Evolutionary conservation across 2,888 invertebrate species (phyloP), one percentile per base, ranked within the genome.

Genomic region (Teleogryllus oceanicus): DNA sequence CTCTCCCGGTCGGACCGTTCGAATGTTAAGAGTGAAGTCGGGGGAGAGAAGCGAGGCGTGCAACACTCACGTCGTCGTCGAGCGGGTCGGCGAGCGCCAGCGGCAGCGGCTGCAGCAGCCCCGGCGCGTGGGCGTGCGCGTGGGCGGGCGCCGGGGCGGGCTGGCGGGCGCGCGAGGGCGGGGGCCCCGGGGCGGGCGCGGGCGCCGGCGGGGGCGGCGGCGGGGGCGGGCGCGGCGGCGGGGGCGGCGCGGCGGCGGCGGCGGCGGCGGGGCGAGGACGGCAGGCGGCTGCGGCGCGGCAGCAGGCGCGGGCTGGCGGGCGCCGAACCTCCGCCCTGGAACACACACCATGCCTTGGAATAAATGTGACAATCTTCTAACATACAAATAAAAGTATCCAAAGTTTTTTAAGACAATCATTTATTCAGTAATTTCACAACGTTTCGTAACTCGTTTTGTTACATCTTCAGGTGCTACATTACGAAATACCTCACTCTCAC

Each of bases 231-330:
- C 85, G 88, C 89, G 85, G 1, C 78, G 77, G 75, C 87, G 85
- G 20, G 85, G 83, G 50, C 87, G 85, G 81, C 91, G 89, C 78
- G 92, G 92, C 89, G 93, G 90, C 88, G 84, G 91, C 90, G 84
- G 90, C 88, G 84, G 91, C 90, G 84, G 91, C 88, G 86, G 87
- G 92, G 92, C 83, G 95, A 89, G 87, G 94, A 89, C 83, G 94
- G 91, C 85, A 95, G 89, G 84, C 94, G 94, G 88, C 95, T 94
- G 87, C 94, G 93, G 84, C 94, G 93, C 89, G 94, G 94, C 87
- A 94, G 94, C 87, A 94, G 88, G 86, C 94, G 91, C 81, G 78
- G 62, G 50, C 75, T 21, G 50, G 80, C 77, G 75, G 79, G n/a
- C 77, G 79, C 18, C 24, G 62, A 49, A 78, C 80, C 74, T 80